Base-by-base conservation (phyloP, 2,888 invertebrate genomes). In the Eupithecia abbreviata region DNA sequence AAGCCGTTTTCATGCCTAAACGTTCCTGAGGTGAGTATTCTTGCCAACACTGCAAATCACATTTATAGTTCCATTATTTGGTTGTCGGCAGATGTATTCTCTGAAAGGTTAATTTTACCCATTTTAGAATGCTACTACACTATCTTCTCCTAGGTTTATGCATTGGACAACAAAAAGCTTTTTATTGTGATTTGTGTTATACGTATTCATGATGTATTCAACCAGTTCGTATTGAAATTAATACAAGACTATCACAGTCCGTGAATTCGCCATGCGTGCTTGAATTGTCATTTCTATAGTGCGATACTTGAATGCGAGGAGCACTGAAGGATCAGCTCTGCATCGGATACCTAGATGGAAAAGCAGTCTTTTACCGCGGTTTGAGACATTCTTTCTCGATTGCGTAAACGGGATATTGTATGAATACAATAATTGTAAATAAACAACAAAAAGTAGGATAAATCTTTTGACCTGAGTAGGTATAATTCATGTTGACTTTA, bases 1-100 rank as follows among this genome's bases (percentile, higher is more conserved):
- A 92, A 90, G 84, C 88, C 84, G 89, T 84, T 93, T 95, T 94
- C 87, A 95, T 95, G 94, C 93, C 91, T 94, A 91, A 90, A 90
- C 90, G 89, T 90, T 91, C 91, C 87, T 94, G 87, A 94, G 94
- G 94, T 95, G 90, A 92, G 94, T 87, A 80, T 82, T 68, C 30
- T 15, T 75, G 71, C 47, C 75, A 75, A 69, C 74, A n/a, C 72
- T 68, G 72, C 43, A 42, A 30, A 73, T 77, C 73, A 41, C 15
- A 62, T 62, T 15, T 74, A 41, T n/a, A 41, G 79, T 51, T 70
- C 41, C 73, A 83, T 76, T 92, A 91, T 90, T 91, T 91, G 85
- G 75, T 88, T 89, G 90, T 93, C 93, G 93, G 92, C 92, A 86
- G 91, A 87, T 85, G 83, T 88, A 88, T 88, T 86, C 84, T 85